Conservation (phyloP, 2,888 invertebrate genomes). For the Hesperia comma region DNA sequence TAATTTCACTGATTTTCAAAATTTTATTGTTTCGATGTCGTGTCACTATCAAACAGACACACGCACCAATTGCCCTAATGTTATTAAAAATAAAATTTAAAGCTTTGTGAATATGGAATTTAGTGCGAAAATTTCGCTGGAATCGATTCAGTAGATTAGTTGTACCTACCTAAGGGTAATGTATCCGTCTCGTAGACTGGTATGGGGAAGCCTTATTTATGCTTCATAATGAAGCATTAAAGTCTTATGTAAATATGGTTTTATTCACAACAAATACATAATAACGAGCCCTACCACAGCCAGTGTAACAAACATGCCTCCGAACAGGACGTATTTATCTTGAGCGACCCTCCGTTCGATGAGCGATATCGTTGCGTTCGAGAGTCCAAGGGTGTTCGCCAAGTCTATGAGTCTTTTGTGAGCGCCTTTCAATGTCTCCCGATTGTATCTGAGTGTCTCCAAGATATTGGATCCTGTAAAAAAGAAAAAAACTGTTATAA, state of each 20-base stretch:
- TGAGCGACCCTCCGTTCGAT: conserved; percentile 94
- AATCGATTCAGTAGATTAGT: too few relatives aligned
- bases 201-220: too few relatives aligned
- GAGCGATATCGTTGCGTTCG: conserved; percentile 96
- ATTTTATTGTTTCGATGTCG: too few relatives aligned
- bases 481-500: background rate
- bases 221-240: too few relatives aligned
- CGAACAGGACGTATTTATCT: conserved; percentile 94
- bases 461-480: conserved; percentile 88
- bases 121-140: too few relatives aligned
- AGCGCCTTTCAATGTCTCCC: conserved; percentile 93
- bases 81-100: too few relatives aligned
- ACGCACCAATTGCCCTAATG: too few relatives aligned
- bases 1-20: too few relatives aligned
- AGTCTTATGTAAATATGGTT: background rate
- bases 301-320: conserved; percentile 93
- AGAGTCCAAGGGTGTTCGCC: conserved; percentile 95
- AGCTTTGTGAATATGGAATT: too few relatives aligned
- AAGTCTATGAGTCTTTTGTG: conserved; percentile 93
- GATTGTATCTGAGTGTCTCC: conserved; percentile 92
- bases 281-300: conserved; percentile 91
- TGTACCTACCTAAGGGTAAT: too few relatives aligned
- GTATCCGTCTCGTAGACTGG: too few relatives aligned
- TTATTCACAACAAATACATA: conserved; percentile 82
- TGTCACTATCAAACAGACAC: too few relatives aligned